Base-by-base conservation (phyloP, 2,888 invertebrate genomes). In the Leucophenga maculata region DNA sequence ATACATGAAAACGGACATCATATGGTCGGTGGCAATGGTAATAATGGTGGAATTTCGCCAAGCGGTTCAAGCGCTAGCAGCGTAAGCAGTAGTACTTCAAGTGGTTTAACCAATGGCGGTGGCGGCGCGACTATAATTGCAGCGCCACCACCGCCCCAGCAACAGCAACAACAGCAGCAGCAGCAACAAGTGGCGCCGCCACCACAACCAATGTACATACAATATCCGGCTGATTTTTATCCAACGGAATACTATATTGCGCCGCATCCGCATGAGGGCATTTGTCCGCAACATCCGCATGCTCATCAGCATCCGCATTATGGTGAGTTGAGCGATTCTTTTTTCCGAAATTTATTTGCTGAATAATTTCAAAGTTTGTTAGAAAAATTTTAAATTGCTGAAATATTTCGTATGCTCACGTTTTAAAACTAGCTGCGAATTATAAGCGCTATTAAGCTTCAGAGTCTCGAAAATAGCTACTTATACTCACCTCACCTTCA, bases 211-310 rank as follows among this genome's bases (percentile, higher is more conserved):
- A 77, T 88, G 9, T 88, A 87, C 75, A 88, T 88, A 71, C 87
- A 86, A 77, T 88, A 88, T 77, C 84, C 87, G 48, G 84, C 86
- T 50, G 88, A 88, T 32, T 88, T 87, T 70, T 88, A 85, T 85
- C 87, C 88, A 69, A 78, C 88, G 68, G 88, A 88, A 72, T 88
- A 88, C 75, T 89, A 87, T 73, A 85, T 87, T 46, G 87, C 88
- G 64, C 88, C 88, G 46, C 88, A 88, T 84, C 88, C 89, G 71
- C 86, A 86, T 74, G 88, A 88, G 68, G 88, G 88, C 67, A 86
- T 89, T 72, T 93, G 93, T 84, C 91, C 92, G 77, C 92, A 93
- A 73, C 77, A 85, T 62, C 86, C 86, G 72, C 85, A 80, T 70
- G 80, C 78, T 64, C 83, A 80, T 69, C 77, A 81, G 70, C 80